These are phyloP conservation scores for Pollenia labialis DNA, from an alignment of 2,888 invertebrate species.

Conservation along the genomic window DNA sequence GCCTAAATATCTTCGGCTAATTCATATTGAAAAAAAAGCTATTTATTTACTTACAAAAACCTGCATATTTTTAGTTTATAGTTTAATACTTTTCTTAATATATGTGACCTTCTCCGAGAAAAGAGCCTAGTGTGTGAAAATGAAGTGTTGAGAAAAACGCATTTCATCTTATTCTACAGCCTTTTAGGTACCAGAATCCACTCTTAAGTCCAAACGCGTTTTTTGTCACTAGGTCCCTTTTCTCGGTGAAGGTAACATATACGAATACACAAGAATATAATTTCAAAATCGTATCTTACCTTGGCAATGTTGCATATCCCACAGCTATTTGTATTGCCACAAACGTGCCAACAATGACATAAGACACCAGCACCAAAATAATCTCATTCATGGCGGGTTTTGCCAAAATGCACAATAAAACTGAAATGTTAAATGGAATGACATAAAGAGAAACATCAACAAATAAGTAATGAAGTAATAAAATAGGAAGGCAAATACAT, in stretches of 20 bases:
- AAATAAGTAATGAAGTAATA: conserved; percentile 32
- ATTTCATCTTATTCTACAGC: too few relatives aligned
- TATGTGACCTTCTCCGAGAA: too few relatives aligned
- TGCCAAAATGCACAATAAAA: conserved; percentile 89
- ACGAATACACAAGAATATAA: too few relatives aligned
- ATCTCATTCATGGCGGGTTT: conserved; percentile 95
- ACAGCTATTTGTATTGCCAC: conserved; percentile 88
- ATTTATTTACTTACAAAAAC: too few relatives aligned
- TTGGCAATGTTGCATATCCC: conserved; percentile 85
- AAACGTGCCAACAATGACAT: conserved; percentile 91
- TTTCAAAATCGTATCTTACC: conserved; percentile 76
- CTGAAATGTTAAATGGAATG: conserved; percentile 79
- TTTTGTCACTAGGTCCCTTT: too few relatives aligned
- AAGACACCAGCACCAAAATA: conserved; percentile 92
- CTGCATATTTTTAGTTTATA: background rate
- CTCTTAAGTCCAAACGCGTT: too few relatives aligned
- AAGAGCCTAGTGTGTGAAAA: too few relatives aligned
- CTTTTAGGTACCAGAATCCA: too few relatives aligned
- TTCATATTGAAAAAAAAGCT: background rate
- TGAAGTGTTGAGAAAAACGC: too few relatives aligned
- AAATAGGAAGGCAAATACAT: conserved; percentile 1
- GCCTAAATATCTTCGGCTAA: too few relatives aligned
- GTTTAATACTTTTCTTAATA: conserved; percentile 6
- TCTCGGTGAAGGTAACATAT: too few relatives aligned
- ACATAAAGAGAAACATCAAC: background rate